Percentiles rank a stretch among this genome's conserved stretches.
phyloP scores from a whole-genome alignment of 2,888 invertebrate species.

The Acrobasis suavella region DNA sequence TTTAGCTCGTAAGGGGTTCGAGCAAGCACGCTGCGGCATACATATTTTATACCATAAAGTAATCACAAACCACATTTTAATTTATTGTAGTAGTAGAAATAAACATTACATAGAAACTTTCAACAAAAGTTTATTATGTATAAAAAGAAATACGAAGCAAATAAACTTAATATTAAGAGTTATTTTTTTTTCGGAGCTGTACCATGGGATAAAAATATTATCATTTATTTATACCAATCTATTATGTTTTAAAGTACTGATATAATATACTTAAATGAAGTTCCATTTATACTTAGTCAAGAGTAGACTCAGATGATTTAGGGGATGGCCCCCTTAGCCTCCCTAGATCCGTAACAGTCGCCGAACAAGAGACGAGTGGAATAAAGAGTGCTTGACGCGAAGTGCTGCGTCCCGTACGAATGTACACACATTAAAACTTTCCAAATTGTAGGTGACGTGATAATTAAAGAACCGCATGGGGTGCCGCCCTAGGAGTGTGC shows the following conservation, averaged over 20 bases:
- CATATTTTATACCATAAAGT: too few relatives aligned
- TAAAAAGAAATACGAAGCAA: too few relatives aligned
- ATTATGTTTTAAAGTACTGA: too few relatives aligned
- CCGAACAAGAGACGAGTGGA: conserved; percentile 50
- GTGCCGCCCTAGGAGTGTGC: conserved; percentile 43
- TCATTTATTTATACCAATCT: too few relatives aligned
- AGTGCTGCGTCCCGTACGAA: conserved; percentile 60
- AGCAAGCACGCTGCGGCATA: background rate
- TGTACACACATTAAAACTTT: conserved; percentile 78
- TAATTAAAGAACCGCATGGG: conserved; percentile 60
- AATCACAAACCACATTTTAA: too few relatives aligned
- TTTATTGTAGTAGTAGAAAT: too few relatives aligned
- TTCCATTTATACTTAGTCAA: background rate
- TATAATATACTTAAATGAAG: too few relatives aligned
- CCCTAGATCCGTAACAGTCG: background rate
- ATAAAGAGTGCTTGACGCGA: conserved; percentile 64
- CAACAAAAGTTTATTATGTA: too few relatives aligned
- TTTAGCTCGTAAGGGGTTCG: background rate
- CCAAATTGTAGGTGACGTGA: conserved; percentile 67
- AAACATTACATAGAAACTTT: too few relatives aligned
- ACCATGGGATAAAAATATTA: too few relatives aligned
- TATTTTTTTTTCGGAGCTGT: too few relatives aligned
- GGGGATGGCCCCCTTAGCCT: background rate
- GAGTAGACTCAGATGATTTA: background rate
- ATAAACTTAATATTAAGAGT: too few relatives aligned